A percentile compares a stretch with the other conserved stretches of the same genome.
Evolutionary conservation across 2,888 invertebrate genomes (phyloP).

Genomic region (Nomada ferruginata): DNA sequence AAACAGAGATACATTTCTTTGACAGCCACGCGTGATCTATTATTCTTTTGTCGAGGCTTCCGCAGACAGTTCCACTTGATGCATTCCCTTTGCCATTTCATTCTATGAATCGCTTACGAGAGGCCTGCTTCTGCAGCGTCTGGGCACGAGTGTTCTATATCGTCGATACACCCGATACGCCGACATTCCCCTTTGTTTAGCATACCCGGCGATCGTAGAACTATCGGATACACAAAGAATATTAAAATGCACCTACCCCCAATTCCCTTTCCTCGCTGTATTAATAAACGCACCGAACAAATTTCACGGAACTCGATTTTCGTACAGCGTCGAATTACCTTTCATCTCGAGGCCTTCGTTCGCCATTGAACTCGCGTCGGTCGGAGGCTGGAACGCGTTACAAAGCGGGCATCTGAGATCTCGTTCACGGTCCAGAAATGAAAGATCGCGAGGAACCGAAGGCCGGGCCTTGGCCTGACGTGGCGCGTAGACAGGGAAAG

Average conservation of each 20-base stretch:
- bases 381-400: neutral
- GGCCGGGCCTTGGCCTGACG: slow-evolving; percentile 14
- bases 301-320: neutral
- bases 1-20: slow-evolving; percentile 19
- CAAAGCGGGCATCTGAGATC: slow-evolving; percentile 42
- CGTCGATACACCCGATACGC: slow-evolving; percentile 1
- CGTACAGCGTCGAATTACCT: neutral
- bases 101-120: slow-evolving; percentile 15
- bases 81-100: slow-evolving; percentile 35
- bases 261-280: neutral
- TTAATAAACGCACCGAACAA: neutral
- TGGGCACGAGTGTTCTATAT: slow-evolving; percentile 15
- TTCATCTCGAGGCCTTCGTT: neutral
- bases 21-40: slow-evolving; percentile 34
- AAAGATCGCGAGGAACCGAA: slow-evolving; percentile 52
- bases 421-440: slow-evolving; percentile 50
- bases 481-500: slow-evolving; percentile 44
- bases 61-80: slow-evolving; percentile 24
- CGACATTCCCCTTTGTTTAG: slow-evolving; percentile 14
- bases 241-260: neutral
- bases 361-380: neutral
- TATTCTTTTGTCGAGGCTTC: slow-evolving; percentile 36
- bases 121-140: slow-evolving; percentile 23
- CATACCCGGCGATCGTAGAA: slow-evolving; percentile 16
- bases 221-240: neutral